Evolutionary conservation across 2,888 invertebrate genomes (phyloP), one percentile per base, ranked within the genome.

Genomic region (Tanytarsus gracilentus): DNA sequence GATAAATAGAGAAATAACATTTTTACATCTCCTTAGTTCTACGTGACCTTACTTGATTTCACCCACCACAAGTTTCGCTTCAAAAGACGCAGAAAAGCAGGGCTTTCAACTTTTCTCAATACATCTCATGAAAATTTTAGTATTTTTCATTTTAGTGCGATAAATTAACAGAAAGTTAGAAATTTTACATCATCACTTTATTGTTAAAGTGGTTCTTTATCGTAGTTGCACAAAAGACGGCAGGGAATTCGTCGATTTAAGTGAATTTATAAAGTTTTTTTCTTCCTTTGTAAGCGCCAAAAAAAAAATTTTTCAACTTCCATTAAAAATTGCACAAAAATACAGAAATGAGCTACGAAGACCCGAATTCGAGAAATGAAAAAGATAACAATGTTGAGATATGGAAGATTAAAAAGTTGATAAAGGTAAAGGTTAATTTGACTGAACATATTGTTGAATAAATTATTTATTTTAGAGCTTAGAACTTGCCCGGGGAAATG

Each of bases 401-500:
- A 77, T 99, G 99, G 99, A 99, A 99, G 81, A 99, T 99, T 76
- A 99, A 99, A 78, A 98, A 98, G 77, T 85, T 99, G 66, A 99
- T 99, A 71, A 99, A 99, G n/a, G n/a, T n/a, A n/a, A n/a, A n/a
- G n/a, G n/a, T n/a, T n/a, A n/a, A n/a, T n/a, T n/a, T n/a, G n/a
- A n/a, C n/a, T n/a, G n/a, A n/a, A n/a, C n/a, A n/a, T n/a, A n/a
- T n/a, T n/a, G n/a, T n/a, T n/a, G n/a, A n/a, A n/a, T n/a, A n/a
- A n/a, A n/a, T n/a, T n/a, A n/a, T n/a, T n/a, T n/a, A n/a, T n/a
- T n/a, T n/a, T n/a, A n/a, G 79, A 98, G 97, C 77, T 82, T 99
- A 77, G 98, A 99, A 79, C 88, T 97, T 81, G 99, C 99, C 50
- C 84, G 99, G 79, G 99, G 98, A 68, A 99, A 99, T 78, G 99